Evolutionary conservation across 2,797 vertebrate genomes (phyloP).

Genomic region (Pseudotriccus pelzelni): DNA sequence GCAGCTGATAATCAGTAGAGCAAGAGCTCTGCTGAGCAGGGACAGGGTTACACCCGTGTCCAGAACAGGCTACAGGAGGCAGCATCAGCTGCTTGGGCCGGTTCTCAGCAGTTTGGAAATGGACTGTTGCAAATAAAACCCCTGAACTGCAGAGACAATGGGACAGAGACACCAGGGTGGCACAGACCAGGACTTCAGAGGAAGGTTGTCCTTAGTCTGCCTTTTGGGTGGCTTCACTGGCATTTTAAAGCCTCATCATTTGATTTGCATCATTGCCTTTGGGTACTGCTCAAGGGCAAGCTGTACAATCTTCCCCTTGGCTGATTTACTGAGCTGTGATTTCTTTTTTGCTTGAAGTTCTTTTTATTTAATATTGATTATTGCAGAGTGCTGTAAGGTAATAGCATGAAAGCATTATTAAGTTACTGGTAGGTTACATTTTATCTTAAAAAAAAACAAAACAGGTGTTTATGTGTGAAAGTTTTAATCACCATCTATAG

Average conservation of each 20-base stretch:
- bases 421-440: not conserved
- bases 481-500: constrained; percentile 44
- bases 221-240: not conserved
- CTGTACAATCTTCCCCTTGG: not conserved
- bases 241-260: not conserved
- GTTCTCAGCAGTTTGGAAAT: not conserved
- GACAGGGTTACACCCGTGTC: rapidly evolving
- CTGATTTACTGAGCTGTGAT: not conserved
- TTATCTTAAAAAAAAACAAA: not conserved
- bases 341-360: not conserved
- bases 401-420: constrained; percentile 9
- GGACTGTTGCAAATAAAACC: not conserved
- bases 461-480: not conserved
- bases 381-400: not conserved
- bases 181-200: not conserved
- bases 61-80: rapidly evolving
- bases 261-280: not conserved
- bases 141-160: rapidly evolving
- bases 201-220: not conserved
- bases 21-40: not conserved
- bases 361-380: constrained; percentile 54
- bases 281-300: not conserved
- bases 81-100: rapidly evolving
- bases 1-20: not conserved
- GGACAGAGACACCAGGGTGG: not conserved